phyloP scores from a whole-genome alignment of 2,888 invertebrate genomes.

The Agonum fuliginosum region DNA sequence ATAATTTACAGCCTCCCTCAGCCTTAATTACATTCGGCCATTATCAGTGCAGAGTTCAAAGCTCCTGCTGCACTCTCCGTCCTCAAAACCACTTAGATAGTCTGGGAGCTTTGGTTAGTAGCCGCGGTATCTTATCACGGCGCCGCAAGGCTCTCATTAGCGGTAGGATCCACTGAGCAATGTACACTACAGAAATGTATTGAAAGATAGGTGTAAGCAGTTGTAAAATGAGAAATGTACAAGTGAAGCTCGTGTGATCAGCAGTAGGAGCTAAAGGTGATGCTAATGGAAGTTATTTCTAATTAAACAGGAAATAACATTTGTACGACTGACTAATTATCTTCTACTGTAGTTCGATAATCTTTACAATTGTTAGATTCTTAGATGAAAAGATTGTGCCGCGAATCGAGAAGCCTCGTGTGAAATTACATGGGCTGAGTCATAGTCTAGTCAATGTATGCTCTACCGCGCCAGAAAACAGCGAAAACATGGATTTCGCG shows the following conservation, averaged over 20 bases:
- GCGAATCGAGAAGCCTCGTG: background rate
- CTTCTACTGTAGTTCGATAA: background rate
- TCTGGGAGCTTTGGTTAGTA: conserved; percentile 29
- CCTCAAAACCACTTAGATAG: conserved; percentile 7
- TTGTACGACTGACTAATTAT: background rate
- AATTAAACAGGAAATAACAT: background rate
- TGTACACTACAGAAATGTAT: no score
- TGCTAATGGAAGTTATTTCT: background rate
- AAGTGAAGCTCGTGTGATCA: background rate
- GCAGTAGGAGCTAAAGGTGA: background rate
- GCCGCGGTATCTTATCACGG: conserved; percentile 51
- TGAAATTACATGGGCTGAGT: background rate
- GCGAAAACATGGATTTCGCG: no score
- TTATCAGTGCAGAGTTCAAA: conserved; percentile 43
- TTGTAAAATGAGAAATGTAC: background rate
- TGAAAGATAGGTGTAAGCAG: no score
- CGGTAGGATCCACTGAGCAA: background rate
- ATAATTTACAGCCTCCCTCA: background rate
- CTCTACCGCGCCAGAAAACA: no score
- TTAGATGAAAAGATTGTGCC: no score
- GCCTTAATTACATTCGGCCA: conserved; percentile 23
- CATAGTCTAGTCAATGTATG: no score
- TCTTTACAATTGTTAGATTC: no score
- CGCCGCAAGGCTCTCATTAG: conserved; percentile 28
- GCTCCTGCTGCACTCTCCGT: background rate